These are phyloP conservation scores for Tipula unca DNA, from an alignment of 2,888 invertebrate species.

Conservation along the genomic window DNA sequence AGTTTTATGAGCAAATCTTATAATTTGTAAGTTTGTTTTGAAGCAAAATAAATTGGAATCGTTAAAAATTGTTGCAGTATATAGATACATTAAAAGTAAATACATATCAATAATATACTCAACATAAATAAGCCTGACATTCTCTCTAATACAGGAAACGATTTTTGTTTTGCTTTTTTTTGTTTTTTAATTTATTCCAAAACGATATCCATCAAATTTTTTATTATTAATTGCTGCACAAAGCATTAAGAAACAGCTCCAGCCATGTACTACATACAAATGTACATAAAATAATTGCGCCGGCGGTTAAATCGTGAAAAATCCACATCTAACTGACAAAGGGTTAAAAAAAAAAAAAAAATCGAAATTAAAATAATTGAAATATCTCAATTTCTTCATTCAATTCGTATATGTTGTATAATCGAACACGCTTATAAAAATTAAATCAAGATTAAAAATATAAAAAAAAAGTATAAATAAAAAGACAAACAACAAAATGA, in stretches of 20 bases:
- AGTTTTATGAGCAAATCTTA: no score
- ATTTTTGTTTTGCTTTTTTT: no score
- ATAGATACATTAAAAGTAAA: no score
- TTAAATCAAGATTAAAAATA: neutral
- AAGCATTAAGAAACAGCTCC: neutral
- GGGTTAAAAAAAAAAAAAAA: neutral
- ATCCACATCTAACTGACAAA: neutral
- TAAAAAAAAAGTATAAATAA: neutral
- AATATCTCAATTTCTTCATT: neutral
- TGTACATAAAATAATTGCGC: neutral
- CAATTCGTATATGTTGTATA: neutral
- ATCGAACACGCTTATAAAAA: constrained; percentile 14
- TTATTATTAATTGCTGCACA: neutral
- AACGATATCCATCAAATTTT: neutral
- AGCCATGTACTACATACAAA: neutral
- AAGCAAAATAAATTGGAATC: no score
- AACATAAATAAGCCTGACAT: no score
- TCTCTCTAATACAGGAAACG: neutral
- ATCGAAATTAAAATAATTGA: constrained; percentile 8
- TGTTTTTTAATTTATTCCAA: neutral
- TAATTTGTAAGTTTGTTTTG: no score
- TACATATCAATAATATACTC: no score
- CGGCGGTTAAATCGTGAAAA: constrained; percentile 4
- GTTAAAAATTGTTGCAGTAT: no score
- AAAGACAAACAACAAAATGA: neutral